These are phyloP conservation scores for Mesocentrotus franciscanus DNA, from an alignment of 53 echinoderm and acorn worm species.

Conservation along the genomic window DNA sequence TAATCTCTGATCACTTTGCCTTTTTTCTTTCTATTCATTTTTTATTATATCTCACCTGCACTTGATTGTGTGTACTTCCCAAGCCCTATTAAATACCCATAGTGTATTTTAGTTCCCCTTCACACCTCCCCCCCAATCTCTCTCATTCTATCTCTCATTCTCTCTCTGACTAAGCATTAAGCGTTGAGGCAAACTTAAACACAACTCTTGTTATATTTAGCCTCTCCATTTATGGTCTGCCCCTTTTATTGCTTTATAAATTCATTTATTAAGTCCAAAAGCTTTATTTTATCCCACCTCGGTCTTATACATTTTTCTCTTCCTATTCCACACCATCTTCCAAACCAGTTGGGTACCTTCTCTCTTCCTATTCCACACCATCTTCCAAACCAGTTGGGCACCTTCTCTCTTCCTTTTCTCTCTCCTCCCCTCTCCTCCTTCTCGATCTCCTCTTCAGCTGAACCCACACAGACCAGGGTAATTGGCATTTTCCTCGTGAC, in stretches of 20 bases:
- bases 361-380: neutral
- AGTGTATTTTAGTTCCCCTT: neutral
- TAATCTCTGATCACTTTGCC: neutral
- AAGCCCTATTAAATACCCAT: neutral
- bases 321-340: neutral
- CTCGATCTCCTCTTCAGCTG: neutral
- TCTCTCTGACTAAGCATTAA: neutral
- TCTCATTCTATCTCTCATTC: neutral
- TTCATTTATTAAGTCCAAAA: neutral
- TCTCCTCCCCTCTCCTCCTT: neutral
- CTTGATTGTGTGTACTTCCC: neutral
- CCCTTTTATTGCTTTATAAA: neutral
- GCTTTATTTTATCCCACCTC: neutral
- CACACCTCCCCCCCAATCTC: neutral
- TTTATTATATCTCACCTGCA: neutral
- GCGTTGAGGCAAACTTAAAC: neutral
- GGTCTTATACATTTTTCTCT: neutral
- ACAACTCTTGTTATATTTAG: neutral
- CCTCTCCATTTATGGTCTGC: neutral
- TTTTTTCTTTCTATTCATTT: constrained; percentile 14
- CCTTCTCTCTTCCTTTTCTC: neutral
- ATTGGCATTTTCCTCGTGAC: constrained; percentile 33
- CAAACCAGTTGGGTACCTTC: neutral
- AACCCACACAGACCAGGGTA: constrained; percentile 30
- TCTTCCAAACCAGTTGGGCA: neutral